These are phyloP conservation scores for Conops quadrifasciatus DNA, from an alignment of 2,888 invertebrate genomes.

Conservation along the genomic window DNA sequence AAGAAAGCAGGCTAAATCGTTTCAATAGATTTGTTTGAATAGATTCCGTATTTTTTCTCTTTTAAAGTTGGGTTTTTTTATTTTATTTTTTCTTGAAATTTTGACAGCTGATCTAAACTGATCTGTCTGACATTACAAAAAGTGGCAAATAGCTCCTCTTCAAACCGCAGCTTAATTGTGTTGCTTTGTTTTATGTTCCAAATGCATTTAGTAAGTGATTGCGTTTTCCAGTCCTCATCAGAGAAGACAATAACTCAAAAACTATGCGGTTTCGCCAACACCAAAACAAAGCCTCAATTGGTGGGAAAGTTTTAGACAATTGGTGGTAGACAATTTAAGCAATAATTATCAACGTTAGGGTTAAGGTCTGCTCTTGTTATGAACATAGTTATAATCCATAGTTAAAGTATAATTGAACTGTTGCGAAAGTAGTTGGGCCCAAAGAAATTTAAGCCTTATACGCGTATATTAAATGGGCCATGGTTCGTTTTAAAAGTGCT, in stretches of 20 bases:
- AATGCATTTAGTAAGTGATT: constrained; percentile 29
- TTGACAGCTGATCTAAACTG: too few species aligned
- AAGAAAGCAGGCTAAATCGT: too few species aligned
- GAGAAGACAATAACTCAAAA: constrained; percentile 36
- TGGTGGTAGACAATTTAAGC: background rate
- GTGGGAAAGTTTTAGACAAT: constrained; percentile 20
- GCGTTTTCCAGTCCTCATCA: too few species aligned
- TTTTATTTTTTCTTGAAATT: background rate
- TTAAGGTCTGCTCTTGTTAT: background rate
- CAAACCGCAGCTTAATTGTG: constrained; percentile 41
- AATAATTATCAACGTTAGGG: background rate
- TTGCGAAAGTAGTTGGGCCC: too few species aligned
- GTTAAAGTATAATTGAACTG: too few species aligned
- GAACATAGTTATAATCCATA: too few species aligned
- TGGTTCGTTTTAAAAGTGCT: too few species aligned
- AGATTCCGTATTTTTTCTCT: constrained; percentile 17
- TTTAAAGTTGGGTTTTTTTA: background rate
- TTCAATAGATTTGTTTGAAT: too few species aligned
- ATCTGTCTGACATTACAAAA: too few species aligned
- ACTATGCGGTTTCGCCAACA: constrained; percentile 35
- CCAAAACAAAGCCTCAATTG: too few species aligned
- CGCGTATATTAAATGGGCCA: too few species aligned
- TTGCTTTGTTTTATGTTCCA: constrained; percentile 26
- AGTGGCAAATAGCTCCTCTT: constrained; percentile 36
- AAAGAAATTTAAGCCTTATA: too few species aligned